Evolutionary conservation across 2,113 vertebrate genomes (phyloP).

Genomic region (Archocentrus centrarchus): DNA sequence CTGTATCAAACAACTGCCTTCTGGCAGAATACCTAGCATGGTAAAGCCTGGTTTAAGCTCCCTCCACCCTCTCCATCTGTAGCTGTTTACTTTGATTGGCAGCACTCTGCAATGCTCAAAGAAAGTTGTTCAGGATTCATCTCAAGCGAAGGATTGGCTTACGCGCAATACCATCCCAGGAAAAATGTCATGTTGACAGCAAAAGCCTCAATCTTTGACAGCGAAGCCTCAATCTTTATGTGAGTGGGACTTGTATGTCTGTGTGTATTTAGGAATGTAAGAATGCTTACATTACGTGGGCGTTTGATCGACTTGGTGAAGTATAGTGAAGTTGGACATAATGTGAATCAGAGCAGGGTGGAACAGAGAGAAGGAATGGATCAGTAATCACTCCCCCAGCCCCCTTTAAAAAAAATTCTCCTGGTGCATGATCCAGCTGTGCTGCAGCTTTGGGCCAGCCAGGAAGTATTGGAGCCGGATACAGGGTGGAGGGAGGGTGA

Average conservation of each 20-base stretch:
- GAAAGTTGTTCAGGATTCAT: conserved; percentile 45
- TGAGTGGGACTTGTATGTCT: conserved; percentile 11
- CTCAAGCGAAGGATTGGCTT: conserved; percentile 15
- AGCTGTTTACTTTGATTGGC: conserved; percentile 66
- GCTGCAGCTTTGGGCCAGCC: conserved; percentile 45
- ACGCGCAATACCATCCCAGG: conserved; percentile 40
- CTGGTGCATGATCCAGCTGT: conserved; percentile 62
- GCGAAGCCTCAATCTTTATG: conserved; percentile 47
- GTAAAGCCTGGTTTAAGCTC: conserved; percentile 54
- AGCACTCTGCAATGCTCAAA: conserved; percentile 48
- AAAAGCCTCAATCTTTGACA: conserved; percentile 57
- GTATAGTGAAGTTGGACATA: conserved; percentile 28
- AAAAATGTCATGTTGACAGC: conserved; percentile 54
- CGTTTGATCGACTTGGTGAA: conserved; percentile 59
- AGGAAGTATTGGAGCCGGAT: conserved; percentile 66
- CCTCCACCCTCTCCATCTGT: conserved; percentile 63
- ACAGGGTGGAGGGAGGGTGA: conserved; percentile 70
- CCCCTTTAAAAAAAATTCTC: conserved; percentile 22
- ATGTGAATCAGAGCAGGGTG: conserved; percentile 49
- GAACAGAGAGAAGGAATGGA: conserved; percentile 57
- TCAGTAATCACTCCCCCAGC: conserved; percentile 54
- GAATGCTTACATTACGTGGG: conserved; percentile 48
- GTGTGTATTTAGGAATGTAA: conserved; percentile 50
- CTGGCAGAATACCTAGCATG: conserved; percentile 39
- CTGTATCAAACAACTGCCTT: conserved; percentile 51